Percentiles rank a stretch among this genome's conserved stretches.
Conservation (phyloP, 2,113 vertebrate species). For the Planiliza haematocheilus region DNA sequence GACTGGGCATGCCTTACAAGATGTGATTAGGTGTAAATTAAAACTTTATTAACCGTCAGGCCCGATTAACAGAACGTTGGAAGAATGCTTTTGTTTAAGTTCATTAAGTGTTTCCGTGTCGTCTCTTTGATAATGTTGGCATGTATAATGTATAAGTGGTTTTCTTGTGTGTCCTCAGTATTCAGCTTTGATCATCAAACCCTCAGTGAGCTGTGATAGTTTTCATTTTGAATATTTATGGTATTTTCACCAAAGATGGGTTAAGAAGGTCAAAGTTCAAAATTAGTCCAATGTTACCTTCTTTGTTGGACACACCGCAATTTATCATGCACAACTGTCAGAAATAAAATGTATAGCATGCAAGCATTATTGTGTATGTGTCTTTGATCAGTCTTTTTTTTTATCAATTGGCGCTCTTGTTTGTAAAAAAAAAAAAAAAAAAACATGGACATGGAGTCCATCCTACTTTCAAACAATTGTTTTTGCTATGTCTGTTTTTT, state of each 20-base stretch:
- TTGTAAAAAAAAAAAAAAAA: no score
- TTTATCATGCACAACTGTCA: background rate
- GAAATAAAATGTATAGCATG: background rate
- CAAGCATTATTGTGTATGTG: background rate
- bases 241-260: constrained; percentile 3
- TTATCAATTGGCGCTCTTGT: no score
- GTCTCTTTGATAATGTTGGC: constrained; percentile 57
- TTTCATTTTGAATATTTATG: constrained; percentile 47
- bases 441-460: background rate
- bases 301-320: background rate
- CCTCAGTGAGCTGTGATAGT: background rate
- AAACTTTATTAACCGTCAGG: constrained; percentile 84
- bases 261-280: constrained; percentile 48
- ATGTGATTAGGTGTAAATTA: constrained; percentile 87
- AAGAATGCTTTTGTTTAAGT: constrained; percentile 71
- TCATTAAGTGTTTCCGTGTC: constrained; percentile 28
- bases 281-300: background rate
- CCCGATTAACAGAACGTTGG: constrained; percentile 67
- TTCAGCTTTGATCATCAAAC: constrained; percentile 59
- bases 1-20: constrained; percentile 83
- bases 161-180: constrained; percentile 35
- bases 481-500: background rate
- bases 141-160: constrained; percentile 56
- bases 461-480: background rate
- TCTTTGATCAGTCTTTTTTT: no score